Percentiles rank a stretch among this genome's conserved stretches.
Conservation (phyloP, 2,113 vertebrate species). For the Brachyhypopomus occidentalis region DNA sequence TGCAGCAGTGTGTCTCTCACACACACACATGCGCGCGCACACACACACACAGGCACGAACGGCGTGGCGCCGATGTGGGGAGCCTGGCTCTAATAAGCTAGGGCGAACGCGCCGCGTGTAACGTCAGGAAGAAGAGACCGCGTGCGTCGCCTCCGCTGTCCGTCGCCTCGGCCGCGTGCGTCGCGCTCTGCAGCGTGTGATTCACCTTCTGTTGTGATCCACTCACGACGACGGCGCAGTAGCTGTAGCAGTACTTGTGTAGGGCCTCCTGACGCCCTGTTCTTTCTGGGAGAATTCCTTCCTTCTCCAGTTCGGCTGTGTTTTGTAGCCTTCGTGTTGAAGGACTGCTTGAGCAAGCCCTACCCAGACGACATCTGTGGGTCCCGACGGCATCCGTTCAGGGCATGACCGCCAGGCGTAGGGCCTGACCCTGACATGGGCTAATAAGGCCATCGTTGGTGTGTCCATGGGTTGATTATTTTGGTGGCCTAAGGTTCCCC, state of each 20-base stretch:
- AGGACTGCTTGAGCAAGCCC: neutral
- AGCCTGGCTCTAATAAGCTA: neutral
- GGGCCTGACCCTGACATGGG: constrained; percentile 17
- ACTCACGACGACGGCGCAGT: neutral
- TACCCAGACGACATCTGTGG: neutral
- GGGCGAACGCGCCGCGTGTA: neutral
- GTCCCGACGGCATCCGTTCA: neutral
- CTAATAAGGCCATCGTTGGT: constrained; percentile 21
- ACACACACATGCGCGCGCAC: neutral
- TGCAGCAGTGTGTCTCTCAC: constrained; percentile 48
- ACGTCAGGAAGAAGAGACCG: neutral
- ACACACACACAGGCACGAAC: constrained; percentile 14
- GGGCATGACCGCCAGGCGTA: neutral
- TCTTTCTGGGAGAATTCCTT: neutral
- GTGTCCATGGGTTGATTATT: constrained; percentile 12
- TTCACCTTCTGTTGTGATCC: neutral
- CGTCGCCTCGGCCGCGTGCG: neutral
- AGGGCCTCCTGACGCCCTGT: too few relatives aligned
- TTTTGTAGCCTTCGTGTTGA: neutral
- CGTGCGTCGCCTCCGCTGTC: neutral
- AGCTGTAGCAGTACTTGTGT: too few relatives aligned
- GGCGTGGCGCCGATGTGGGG: neutral
- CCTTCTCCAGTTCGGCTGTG: neutral
- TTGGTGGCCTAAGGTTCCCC: neutral
- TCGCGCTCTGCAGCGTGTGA: neutral